These are phyloP conservation scores for Palythoa heliodiscus DNA, from an alignment of 92 coral and sea anemone species.

Conservation along the genomic window DNA sequence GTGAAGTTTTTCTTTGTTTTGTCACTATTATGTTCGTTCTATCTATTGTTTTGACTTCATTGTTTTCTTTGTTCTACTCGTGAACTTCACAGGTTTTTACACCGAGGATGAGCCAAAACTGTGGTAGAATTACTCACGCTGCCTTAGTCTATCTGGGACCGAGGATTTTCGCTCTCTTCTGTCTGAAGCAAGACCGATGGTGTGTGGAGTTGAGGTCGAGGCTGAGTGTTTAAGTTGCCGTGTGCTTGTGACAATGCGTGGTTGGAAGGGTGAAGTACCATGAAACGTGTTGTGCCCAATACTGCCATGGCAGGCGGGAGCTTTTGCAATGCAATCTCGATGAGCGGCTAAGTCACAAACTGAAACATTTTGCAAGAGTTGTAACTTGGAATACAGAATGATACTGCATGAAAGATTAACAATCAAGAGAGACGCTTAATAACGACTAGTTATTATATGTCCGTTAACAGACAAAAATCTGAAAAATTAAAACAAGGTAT, in stretches of 20 bases:
- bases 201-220: constrained; percentile 41
- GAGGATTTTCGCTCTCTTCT: constrained; percentile 67
- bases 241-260: constrained; percentile 55
- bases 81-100: too few relatives aligned
- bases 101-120: too few relatives aligned
- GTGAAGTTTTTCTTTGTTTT: too few relatives aligned
- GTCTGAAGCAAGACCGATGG: constrained; percentile 62
- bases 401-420: not conserved
- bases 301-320: constrained; percentile 66
- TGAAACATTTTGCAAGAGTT: constrained; percentile 31
- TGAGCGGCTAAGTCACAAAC: constrained; percentile 89
- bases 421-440: not conserved
- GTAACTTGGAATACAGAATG: not conserved
- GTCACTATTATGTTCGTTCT: too few relatives aligned
- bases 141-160: constrained; percentile 73
- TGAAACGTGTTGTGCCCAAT: constrained; percentile 57
- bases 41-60: too few relatives aligned
- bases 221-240: constrained; percentile 41
- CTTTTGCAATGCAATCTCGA: constrained; percentile 80
- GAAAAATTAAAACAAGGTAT: too few relatives aligned
- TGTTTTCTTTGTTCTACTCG: too few relatives aligned
- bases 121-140: constrained; percentile 45
- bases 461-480: too few relatives aligned
- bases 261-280: constrained; percentile 83
- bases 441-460: not conserved